phyloP scores from a whole-genome alignment of 2,888 invertebrate genomes.

The Dasypogon diadema region DNA sequence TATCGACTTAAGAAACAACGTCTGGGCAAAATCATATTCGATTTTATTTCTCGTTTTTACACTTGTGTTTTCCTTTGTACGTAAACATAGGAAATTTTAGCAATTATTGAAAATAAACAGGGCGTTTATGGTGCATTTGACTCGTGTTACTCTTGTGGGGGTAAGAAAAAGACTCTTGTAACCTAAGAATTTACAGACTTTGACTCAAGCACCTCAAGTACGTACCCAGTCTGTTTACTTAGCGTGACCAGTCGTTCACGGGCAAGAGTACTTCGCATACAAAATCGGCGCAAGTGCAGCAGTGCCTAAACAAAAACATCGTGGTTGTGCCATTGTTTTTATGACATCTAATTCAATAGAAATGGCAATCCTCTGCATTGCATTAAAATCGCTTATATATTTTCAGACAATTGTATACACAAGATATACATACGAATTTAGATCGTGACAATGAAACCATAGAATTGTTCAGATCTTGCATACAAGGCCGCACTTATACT shows the following conservation, averaged over 20 bases:
- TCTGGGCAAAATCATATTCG: background rate
- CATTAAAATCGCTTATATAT: background rate
- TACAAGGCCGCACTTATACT: no score
- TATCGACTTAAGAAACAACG: background rate
- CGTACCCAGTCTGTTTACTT: background rate
- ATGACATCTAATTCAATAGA: background rate
- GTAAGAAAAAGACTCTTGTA: background rate
- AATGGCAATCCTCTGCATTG: conserved; percentile 3
- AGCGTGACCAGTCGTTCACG: conserved; percentile 8
- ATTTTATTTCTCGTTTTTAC: no score
- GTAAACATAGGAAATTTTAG: no score
- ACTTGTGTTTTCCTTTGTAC: no score
- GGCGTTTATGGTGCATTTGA: no score
- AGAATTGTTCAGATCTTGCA: no score
- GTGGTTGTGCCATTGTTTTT: conserved; percentile 16
- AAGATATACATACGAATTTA: no score
- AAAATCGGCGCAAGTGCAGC: conserved; percentile 25
- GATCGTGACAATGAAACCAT: no score
- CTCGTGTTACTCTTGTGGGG: no score
- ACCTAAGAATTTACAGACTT: conserved; percentile 4
- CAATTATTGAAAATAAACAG: no score
- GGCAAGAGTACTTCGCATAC: background rate
- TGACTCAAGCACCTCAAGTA: background rate
- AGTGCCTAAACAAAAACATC: background rate
- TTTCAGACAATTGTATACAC: no score